These are phyloP conservation scores for Austrofundulus limnaeus DNA, from an alignment of 2,113 vertebrate genomes.

Conservation along the genomic window DNA sequence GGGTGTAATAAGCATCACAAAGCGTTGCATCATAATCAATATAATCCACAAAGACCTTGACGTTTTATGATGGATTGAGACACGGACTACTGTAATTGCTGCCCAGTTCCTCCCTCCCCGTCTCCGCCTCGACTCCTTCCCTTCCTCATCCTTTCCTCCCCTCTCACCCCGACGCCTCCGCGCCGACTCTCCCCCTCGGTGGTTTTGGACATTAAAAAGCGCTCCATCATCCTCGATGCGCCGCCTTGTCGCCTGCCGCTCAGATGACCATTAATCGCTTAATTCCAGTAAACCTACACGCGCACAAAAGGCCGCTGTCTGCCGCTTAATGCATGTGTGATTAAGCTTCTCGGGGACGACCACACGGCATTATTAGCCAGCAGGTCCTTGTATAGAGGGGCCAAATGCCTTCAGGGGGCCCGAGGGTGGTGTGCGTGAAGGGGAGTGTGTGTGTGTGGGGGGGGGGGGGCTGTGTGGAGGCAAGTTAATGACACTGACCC, in stretches of 20 bases:
- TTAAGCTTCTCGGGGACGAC: constrained; percentile 85
- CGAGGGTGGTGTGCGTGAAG: constrained; percentile 74
- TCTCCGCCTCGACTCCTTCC: constrained; percentile 15
- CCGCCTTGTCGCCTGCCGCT: constrained; percentile 88
- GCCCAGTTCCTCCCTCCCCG: constrained; percentile 30
- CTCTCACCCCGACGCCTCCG: constrained; percentile 51
- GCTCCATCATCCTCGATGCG: constrained; percentile 91
- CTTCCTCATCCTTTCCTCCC: constrained; percentile 1
- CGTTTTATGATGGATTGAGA: constrained; percentile 77
- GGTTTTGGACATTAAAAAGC: constrained; percentile 84
- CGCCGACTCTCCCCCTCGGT: constrained; percentile 24
- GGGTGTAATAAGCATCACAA: constrained; percentile 67
- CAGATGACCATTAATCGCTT: constrained; percentile 96
- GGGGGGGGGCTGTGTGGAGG: constrained; percentile 82
- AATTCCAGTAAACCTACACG: constrained; percentile 96
- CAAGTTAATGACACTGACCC: constrained; percentile 99
- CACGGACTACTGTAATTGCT: constrained; percentile 77
- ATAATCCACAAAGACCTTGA: constrained; percentile 70
- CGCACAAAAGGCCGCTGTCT: constrained; percentile 95
- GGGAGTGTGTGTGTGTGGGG: constrained; percentile 55
- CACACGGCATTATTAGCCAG: constrained; percentile 92
- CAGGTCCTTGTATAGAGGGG: constrained; percentile 84
- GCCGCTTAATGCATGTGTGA: constrained; percentile 88
- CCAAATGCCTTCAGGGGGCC: constrained; percentile 89
- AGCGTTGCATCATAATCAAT: constrained; percentile 61